A percentile compares a stretch with the other conserved stretches of the same genome.
Conservation (phyloP, 1,140 invertebrate species). For the Brachionus manjavacas region DNA sequence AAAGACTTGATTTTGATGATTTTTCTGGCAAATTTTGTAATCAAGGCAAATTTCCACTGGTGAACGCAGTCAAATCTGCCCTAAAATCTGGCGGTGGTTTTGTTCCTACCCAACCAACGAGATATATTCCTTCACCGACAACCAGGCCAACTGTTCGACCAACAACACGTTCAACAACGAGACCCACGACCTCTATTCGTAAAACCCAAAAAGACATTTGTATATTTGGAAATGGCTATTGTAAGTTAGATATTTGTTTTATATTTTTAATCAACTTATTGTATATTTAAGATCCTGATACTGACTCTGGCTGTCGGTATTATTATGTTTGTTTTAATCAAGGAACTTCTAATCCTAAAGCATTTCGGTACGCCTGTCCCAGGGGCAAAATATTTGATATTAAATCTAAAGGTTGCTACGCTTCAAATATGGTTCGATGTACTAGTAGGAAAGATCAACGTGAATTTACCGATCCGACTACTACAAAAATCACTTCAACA, state of each 20-base stretch:
- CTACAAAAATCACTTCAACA: too few relatives aligned
- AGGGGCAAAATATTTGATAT: background rate
- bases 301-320: background rate
- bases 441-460: background rate
- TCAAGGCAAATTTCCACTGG: conserved; percentile 75
- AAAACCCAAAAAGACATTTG: background rate
- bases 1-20: conserved; percentile 60
- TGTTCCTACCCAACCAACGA: background rate
- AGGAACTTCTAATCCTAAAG: background rate
- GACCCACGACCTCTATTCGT: too few relatives aligned
- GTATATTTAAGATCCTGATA: background rate
- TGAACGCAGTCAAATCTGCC: conserved; percentile 78
- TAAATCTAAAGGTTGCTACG: background rate
- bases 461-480: background rate
- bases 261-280: background rate
- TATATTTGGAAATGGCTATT: background rate
- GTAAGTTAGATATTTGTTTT: background rate
- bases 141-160: background rate
- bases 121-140: background rate
- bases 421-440: background rate
- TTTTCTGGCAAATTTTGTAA: conserved; percentile 65
- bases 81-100: conserved; percentile 40
- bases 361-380: background rate
- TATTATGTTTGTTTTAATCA: conserved; percentile 1
- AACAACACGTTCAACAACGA: background rate